Evolutionary conservation across 1,140 invertebrate species (phyloP).

Genomic region (Cotesia glomerata): DNA sequence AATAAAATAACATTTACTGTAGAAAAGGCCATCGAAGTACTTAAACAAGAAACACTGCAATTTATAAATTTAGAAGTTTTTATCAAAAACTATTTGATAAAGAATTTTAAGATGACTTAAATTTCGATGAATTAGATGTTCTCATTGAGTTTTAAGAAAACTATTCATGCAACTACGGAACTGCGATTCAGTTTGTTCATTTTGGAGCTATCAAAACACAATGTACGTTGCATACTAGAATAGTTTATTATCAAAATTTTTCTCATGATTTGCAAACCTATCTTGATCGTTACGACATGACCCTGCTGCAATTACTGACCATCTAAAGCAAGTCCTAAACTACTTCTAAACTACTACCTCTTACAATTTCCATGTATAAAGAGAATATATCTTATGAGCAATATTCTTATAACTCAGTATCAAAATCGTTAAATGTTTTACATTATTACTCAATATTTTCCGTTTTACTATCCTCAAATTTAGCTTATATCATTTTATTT

Average conservation of each 20-base stretch:
- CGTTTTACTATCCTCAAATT: no score
- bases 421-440: not conserved
- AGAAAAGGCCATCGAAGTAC: no score
- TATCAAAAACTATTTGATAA: no score
- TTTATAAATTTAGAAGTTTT: no score
- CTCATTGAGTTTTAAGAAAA: conserved; percentile 44
- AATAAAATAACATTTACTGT: no score
- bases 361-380: conserved; percentile 1
- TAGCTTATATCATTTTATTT: no score
- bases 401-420: not conserved
- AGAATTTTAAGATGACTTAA: no score
- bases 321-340: conserved; percentile 30
- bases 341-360: no score
- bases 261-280: conserved; percentile 32
- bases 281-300: conserved; percentile 32
- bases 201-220: conserved; percentile 43
- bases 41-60: no score
- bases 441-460: no score
- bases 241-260: conserved; percentile 29
- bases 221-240: conserved; percentile 41
- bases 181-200: conserved; percentile 40
- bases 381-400: conserved; percentile 24
- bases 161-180: conserved; percentile 44
- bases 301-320: conserved; percentile 30
- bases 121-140: not conserved